phyloP scores from a whole-genome alignment of 2,113 vertebrate genomes.

The Datnioides undecimradiatus region DNA sequence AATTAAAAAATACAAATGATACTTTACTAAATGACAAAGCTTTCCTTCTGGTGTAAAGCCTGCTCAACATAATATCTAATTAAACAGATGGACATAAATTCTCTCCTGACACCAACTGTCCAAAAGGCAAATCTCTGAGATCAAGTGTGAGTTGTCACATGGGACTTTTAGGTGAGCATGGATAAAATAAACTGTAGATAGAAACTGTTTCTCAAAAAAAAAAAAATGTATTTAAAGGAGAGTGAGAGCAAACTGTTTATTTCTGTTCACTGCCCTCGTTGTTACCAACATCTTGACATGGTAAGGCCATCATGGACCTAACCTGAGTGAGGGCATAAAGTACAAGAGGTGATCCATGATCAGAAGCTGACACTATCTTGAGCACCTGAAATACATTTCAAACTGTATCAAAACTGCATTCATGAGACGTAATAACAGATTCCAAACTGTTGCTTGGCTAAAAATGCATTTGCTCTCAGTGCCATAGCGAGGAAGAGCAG shows the following conservation, averaged over 20 bases:
- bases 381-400: constrained; percentile 52
- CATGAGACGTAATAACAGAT: constrained; percentile 2
- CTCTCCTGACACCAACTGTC: constrained; percentile 8
- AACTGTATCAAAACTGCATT: constrained; percentile 44
- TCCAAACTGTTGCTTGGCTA: not conserved
- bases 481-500: constrained; percentile 12
- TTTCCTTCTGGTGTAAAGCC: not conserved
- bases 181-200: not conserved
- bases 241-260: not conserved
- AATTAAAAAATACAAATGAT: not conserved
- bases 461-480: constrained; percentile 23
- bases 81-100: not conserved
- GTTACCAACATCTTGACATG: constrained; percentile 24
- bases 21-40: not conserved
- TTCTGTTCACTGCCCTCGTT: constrained; percentile 8
- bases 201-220: constrained; percentile 1
- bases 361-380: constrained; percentile 33
- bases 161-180: not conserved
- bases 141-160: not conserved
- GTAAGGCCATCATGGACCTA: constrained; percentile 2
- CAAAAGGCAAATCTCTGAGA: constrained; percentile 29
- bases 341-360: constrained; percentile 21
- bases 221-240: not conserved
- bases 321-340: constrained; percentile 9
- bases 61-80: not conserved